These are phyloP conservation scores for Morone chrysops DNA, from an alignment of 2,113 vertebrate genomes.

Conservation along the genomic window DNA sequence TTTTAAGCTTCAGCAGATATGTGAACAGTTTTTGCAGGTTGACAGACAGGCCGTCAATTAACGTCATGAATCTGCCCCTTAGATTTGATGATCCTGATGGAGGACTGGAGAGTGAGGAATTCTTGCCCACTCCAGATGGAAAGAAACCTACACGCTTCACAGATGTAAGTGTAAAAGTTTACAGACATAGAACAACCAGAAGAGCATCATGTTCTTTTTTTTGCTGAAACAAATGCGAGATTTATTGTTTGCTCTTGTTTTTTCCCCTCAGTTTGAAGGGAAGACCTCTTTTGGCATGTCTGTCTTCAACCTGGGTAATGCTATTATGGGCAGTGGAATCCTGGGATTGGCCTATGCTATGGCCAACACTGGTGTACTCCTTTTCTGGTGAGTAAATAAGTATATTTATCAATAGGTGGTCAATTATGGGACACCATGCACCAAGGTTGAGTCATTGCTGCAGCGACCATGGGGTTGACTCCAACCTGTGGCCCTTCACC, in stretches of 20 bases:
- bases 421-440: too few species aligned
- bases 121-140: constrained; percentile 85
- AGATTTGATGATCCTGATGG: constrained; percentile 89
- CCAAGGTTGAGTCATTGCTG: too few species aligned
- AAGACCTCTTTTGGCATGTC: constrained; percentile 99
- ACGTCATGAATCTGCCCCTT: constrained; percentile 14
- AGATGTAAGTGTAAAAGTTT: constrained; percentile 84
- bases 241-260: constrained; percentile 17
- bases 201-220: not conserved
- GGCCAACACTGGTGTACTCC: constrained; percentile 97
- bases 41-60: not conserved
- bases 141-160: constrained; percentile 93
- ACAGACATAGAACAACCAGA: not conserved
- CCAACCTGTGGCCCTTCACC: too few species aligned
- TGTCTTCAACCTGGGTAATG: constrained; percentile 98
- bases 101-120: constrained; percentile 87
- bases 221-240: not conserved
- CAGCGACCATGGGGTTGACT: too few species aligned
- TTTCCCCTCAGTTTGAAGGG: constrained; percentile 91
- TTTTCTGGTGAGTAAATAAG: constrained; percentile 93
- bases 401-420: not conserved
- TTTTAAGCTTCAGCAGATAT: not conserved
- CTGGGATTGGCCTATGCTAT: constrained; percentile 98
- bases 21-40: not conserved
- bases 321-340: constrained; percentile 99